phyloP scores from a whole-genome alignment of 92 coral and sea anemone species.

The Porites evermanni region DNA sequence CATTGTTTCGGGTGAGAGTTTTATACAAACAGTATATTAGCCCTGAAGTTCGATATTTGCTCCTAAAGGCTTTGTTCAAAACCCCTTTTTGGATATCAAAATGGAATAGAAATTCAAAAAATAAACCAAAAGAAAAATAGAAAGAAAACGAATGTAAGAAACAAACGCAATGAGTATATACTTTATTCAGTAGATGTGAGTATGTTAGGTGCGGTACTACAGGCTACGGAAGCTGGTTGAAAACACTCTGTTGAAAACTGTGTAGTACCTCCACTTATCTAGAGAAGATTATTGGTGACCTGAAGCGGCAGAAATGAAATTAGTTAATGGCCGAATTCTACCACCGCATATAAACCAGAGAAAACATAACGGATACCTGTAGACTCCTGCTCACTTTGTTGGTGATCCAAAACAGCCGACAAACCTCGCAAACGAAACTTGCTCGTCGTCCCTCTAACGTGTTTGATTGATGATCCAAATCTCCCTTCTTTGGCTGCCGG shows the following conservation, averaged over 20 bases:
- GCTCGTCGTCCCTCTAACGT: not conserved
- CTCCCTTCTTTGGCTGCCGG: constrained; percentile 26
- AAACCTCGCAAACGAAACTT: not conserved
- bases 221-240: no score
- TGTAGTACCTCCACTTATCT: no score
- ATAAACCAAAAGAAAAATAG: no score
- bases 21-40: constrained; percentile 39
- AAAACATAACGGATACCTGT: constrained; percentile 14
- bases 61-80: not conserved
- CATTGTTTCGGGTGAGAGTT: constrained; percentile 29
- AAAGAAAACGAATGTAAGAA: no score
- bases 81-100: no score
- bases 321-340: not conserved
- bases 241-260: no score
- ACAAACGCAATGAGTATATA: no score
- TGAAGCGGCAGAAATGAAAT: no score
- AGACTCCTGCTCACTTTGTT: not conserved
- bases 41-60: not conserved
- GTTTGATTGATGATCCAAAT: constrained; percentile 38
- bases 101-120: no score
- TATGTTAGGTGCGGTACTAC: no score
- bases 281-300: no score
- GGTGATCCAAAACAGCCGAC: not conserved
- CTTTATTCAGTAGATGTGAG: no score
- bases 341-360: not conserved